Percentiles rank a stretch among this genome's conserved stretches.
Evolutionary conservation across 2,888 invertebrate genomes (phyloP).

Genomic region (Notodonta ziczac): DNA sequence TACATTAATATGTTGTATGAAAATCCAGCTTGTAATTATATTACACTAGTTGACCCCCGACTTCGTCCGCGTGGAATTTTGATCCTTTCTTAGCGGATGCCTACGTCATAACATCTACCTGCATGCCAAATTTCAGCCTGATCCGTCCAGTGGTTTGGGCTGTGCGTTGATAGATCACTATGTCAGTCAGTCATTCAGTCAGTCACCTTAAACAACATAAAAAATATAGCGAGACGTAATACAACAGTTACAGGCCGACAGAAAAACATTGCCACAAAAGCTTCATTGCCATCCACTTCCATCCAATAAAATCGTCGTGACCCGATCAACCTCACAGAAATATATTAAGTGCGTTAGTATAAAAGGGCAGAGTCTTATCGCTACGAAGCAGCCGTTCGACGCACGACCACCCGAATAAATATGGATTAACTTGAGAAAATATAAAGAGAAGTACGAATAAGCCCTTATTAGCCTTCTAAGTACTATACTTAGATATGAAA

Average conservation of each 20-base stretch:
- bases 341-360: slow-evolving; percentile 65
- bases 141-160: too few species aligned
- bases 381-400: slow-evolving; percentile 56
- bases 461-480: slow-evolving; percentile 50
- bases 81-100: too few species aligned
- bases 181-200: too few species aligned
- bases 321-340: slow-evolving; percentile 44
- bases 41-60: too few species aligned
- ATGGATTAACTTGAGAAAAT: slow-evolving; percentile 75
- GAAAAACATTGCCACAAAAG: not conserved
- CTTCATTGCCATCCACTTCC: slow-evolving; percentile 4
- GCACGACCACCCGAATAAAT: slow-evolving; percentile 75
- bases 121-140: too few species aligned
- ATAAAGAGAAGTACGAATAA: slow-evolving; percentile 54
- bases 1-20: too few species aligned
- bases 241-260: not conserved
- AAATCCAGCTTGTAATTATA: too few species aligned
- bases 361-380: slow-evolving; percentile 62
- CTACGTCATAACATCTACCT: too few species aligned
- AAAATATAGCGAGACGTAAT: too few species aligned
- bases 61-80: too few species aligned
- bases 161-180: too few species aligned
- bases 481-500: slow-evolving; percentile 5
- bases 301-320: slow-evolving; percentile 20
- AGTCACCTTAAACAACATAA: too few species aligned